phyloP scores from a whole-genome alignment of 2,113 vertebrate species.

The Mastomys natalensis region DNA sequence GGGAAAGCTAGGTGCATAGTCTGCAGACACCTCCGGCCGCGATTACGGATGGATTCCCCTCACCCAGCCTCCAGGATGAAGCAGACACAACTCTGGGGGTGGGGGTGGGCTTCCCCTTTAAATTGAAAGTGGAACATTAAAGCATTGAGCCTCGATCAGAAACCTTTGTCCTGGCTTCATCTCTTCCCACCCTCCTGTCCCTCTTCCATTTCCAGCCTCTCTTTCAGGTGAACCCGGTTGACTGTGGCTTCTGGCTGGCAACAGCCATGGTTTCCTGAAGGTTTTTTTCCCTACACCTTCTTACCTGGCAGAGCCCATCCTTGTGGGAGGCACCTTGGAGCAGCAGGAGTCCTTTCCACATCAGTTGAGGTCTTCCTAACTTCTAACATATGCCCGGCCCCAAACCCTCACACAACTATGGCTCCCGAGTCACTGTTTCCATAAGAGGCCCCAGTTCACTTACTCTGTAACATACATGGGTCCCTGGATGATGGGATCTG shows the following conservation, averaged over 20 bases:
- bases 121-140: too few relatives aligned
- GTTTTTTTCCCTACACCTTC: neutral
- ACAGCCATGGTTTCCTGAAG: neutral
- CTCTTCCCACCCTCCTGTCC: too few relatives aligned
- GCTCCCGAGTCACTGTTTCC: neutral
- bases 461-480: conserved; percentile 94
- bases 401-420: neutral
- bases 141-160: too few relatives aligned
- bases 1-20: neutral
- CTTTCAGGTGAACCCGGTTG: too few relatives aligned
- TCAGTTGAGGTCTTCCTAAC: neutral
- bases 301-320: neutral
- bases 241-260: too few relatives aligned
- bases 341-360: neutral
- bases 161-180: too few relatives aligned
- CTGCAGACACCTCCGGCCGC: too few relatives aligned
- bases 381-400: neutral
- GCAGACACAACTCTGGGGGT: too few relatives aligned
- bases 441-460: conserved; percentile 82
- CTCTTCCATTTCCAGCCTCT: too few relatives aligned
- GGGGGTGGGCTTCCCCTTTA: too few relatives aligned
- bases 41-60: too few relatives aligned
- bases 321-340: neutral
- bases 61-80: too few relatives aligned
- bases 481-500: conserved; percentile 96